Conservation (phyloP, 2,888 invertebrate genomes). For the Chrysolina americana region DNA sequence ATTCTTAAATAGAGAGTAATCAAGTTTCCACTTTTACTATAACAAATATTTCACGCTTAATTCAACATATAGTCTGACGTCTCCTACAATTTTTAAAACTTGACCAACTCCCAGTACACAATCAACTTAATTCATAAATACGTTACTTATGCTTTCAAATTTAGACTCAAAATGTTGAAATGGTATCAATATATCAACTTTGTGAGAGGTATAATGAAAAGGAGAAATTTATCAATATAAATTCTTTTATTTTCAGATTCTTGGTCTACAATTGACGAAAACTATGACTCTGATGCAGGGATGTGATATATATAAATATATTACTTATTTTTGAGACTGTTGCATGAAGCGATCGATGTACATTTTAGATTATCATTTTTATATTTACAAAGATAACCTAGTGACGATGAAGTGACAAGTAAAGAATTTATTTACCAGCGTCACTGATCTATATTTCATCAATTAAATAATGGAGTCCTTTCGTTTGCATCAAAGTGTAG, state of each 20-base stretch:
- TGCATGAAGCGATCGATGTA: constrained; percentile 30
- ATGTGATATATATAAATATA: constrained; percentile 35
- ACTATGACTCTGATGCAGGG: constrained; percentile 61
- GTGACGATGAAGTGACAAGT: background rate
- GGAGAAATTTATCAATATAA: constrained; percentile 13
- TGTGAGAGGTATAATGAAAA: too few relatives aligned
- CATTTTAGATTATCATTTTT: constrained; percentile 22
- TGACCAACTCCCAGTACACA: too few relatives aligned
- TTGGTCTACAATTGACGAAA: constrained; percentile 55
- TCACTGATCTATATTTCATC: background rate
- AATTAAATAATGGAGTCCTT: too few relatives aligned
- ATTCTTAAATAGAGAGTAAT: too few relatives aligned
- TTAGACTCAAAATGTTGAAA: too few relatives aligned
- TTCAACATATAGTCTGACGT: too few relatives aligned
- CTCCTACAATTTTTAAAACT: too few relatives aligned
- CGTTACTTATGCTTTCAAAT: too few relatives aligned
- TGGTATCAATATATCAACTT: background rate
- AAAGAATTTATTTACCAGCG: background rate
- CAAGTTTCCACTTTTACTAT: too few relatives aligned
- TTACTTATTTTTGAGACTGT: constrained; percentile 7
- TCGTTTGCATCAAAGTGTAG: too few relatives aligned
- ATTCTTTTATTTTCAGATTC: constrained; percentile 48
- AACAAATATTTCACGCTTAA: too few relatives aligned
- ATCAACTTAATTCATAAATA: too few relatives aligned
- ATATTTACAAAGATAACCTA: constrained; percentile 6